Percentiles rank a stretch among this genome's conserved stretches.
Evolutionary conservation across 2,113 vertebrate genomes (phyloP).

Genomic region (Todiramphus chloris): DNA sequence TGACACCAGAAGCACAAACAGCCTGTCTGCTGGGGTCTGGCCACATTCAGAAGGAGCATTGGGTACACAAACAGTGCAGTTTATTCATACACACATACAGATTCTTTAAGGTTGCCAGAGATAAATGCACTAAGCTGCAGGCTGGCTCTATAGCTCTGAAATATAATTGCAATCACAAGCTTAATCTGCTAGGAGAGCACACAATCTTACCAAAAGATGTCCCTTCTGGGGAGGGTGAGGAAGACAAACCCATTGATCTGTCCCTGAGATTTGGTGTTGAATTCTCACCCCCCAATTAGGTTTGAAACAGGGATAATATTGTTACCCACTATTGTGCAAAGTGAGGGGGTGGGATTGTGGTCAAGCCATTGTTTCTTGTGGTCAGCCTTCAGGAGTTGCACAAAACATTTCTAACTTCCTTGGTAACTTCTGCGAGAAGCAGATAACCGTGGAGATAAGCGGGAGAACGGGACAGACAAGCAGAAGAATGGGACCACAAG

Average conservation of each 20-base stretch:
- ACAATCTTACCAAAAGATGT: rapidly evolving
- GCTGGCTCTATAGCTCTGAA: neutral
- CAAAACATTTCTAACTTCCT: neutral
- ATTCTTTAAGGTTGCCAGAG: neutral
- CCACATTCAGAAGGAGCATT: neutral
- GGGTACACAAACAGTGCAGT: neutral
- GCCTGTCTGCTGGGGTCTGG: neutral
- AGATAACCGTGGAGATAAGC: neutral
- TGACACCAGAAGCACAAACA: neutral
- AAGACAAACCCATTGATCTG: neutral
- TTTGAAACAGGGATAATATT: neutral
- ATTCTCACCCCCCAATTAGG: neutral
- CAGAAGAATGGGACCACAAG: neutral
- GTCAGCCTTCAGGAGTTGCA: neutral
- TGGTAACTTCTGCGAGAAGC: neutral
- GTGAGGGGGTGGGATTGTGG: neutral
- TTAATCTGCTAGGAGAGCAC: neutral
- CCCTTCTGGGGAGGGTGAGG: neutral
- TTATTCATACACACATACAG: neutral
- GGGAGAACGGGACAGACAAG: neutral
- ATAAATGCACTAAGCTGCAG: neutral
- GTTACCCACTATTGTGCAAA: neutral
- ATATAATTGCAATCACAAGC: neutral
- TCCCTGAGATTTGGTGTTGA: neutral
- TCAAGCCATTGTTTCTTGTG: neutral